A percentile compares a stretch with the other conserved stretches of the same genome.
phyloP scores from a whole-genome alignment of 2,113 vertebrate genomes.

The Mormoops blainvillei region DNA sequence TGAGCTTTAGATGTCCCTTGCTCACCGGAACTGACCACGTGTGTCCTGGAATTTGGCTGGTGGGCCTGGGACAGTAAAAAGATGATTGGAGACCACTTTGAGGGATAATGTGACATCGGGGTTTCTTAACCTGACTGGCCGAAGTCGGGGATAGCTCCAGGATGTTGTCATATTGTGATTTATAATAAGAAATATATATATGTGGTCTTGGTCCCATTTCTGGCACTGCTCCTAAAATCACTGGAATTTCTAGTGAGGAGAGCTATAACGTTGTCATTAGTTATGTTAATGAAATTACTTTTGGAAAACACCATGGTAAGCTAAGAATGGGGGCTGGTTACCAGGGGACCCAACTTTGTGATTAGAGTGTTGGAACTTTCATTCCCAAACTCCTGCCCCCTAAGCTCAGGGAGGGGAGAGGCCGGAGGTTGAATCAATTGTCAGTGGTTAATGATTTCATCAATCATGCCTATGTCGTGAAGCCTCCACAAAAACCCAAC shows the following conservation, averaged over 20 bases:
- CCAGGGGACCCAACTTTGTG: not conserved
- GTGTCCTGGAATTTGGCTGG: slow-evolving; percentile 82
- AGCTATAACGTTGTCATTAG: not conserved
- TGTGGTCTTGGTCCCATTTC: not conserved
- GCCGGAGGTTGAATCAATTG: not conserved
- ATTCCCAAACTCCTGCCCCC: not conserved
- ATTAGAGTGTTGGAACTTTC: not conserved
- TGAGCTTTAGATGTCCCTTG: slow-evolving; percentile 75
- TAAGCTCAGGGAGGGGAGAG: not conserved
- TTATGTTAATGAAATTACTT: not conserved
- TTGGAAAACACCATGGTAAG: not conserved
- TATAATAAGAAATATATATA: not conserved
- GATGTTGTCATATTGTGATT: not conserved
- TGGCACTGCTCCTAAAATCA: not conserved
- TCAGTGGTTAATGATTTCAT: not conserved
- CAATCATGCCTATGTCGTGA: not conserved
- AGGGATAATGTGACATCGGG: not conserved
- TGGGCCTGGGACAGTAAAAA: slow-evolving; percentile 37
- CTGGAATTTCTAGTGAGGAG: not conserved
- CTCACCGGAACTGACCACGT: slow-evolving; percentile 80
- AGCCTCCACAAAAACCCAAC: not conserved
- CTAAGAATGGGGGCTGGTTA: not conserved
- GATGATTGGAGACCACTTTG: not conserved
- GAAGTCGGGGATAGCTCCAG: not conserved
- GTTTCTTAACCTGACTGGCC: not conserved